These are phyloP conservation scores for Philotrypesis tridentata DNA, from an alignment of 1,140 invertebrate genomes.

Conservation along the genomic window DNA sequence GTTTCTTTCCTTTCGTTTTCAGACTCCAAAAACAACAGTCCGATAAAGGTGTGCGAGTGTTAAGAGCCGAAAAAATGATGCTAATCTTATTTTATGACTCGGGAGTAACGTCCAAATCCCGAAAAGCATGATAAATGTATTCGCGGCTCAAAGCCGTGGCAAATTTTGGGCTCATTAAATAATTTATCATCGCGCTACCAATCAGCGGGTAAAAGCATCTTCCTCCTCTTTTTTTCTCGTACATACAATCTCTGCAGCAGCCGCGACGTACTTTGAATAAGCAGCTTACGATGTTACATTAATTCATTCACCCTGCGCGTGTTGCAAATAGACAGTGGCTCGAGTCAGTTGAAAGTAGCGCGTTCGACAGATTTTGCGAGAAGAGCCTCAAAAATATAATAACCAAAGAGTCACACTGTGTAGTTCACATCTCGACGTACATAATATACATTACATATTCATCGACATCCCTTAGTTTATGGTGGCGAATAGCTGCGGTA, in stretches of 20 bases:
- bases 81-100: no score
- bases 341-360: neutral
- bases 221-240: neutral
- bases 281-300: no score
- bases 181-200: neutral
- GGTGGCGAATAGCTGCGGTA: neutral
- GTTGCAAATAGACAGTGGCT: neutral
- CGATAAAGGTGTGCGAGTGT: no score
- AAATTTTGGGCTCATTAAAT: neutral
- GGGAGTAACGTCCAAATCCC: no score
- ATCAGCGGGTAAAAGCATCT: neutral
- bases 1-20: no score
- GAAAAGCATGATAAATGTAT: neutral
- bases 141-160: neutral
- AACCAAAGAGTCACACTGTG: neutral
- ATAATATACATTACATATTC: no score
- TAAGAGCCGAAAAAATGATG: no score
- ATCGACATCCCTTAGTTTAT: slow-evolving; percentile 40
- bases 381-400: no score
- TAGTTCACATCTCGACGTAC: no score
- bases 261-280: no score
- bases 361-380: neutral
- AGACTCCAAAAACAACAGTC: no score
- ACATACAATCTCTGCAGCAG: neutral
- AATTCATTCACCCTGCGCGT: no score